Conservation (phyloP, 1,140 invertebrate genomes). For the Oryzaephilus surinamensis region DNA sequence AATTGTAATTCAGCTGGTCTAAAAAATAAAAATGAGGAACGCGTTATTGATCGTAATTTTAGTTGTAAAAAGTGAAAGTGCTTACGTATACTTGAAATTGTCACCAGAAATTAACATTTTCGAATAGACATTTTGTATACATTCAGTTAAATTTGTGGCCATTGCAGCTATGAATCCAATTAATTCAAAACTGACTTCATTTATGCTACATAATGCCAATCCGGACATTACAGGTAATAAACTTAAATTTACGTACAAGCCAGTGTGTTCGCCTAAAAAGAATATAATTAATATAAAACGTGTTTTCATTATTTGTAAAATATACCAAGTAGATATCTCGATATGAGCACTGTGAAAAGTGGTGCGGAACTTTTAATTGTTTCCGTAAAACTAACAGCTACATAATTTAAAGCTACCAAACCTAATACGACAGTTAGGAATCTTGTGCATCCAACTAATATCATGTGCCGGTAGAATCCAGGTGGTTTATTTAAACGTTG, state of each 20-base stretch:
- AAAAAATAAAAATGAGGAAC: conserved; percentile 23
- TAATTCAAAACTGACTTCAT: conserved; percentile 72
- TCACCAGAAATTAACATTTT: conserved; percentile 74
- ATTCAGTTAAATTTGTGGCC: conserved; percentile 75
- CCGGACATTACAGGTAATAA: conserved; percentile 79
- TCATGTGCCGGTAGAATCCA: conserved; percentile 67
- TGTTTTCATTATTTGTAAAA: conserved; percentile 17
- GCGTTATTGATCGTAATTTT: not conserved
- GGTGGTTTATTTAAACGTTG: conserved; percentile 52
- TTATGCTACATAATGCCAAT: conserved; percentile 68
- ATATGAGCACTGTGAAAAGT: conserved; percentile 72
- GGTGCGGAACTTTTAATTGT: conserved; percentile 81
- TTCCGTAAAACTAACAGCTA: conserved; percentile 78
- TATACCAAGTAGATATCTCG: conserved; percentile 57
- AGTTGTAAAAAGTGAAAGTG: conserved; percentile 21
- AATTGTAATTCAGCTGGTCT: conserved; percentile 81
- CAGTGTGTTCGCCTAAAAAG: conserved; percentile 57
- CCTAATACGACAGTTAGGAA: conserved; percentile 69
- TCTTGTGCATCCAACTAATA: conserved; percentile 63
- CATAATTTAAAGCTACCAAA: conserved; percentile 69
- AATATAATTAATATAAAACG: not conserved
- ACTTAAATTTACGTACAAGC: conserved; percentile 65
- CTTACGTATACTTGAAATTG: conserved; percentile 70
- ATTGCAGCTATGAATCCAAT: conserved; percentile 69
- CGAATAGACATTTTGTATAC: conserved; percentile 77